phyloP scores from a whole-genome alignment of 1,140 invertebrate genomes.

The Drosophila elegans region DNA sequence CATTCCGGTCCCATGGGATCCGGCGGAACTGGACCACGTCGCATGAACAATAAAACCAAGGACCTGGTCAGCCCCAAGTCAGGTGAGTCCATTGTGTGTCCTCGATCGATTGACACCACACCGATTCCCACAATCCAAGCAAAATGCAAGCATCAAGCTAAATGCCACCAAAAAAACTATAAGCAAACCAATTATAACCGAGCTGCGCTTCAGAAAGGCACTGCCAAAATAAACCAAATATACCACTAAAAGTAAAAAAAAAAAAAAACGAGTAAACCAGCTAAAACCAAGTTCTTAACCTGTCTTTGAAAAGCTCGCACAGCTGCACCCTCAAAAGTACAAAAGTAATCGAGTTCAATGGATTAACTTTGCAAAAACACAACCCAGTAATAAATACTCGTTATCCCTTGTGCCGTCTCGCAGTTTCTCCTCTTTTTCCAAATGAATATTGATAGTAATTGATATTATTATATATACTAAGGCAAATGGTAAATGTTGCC shows the following conservation, averaged over 20 bases:
- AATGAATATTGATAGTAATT: conserved; percentile 3
- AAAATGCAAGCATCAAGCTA: conserved; percentile 30
- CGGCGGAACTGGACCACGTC: conserved; percentile 81
- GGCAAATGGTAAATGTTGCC: neutral
- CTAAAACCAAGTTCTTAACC: conserved; percentile 41
- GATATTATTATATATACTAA: neutral
- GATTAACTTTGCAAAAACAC: conserved; percentile 26
- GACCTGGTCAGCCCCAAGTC: conserved; percentile 85
- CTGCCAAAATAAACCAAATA: conserved; percentile 24
- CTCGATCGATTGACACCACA: conserved; percentile 2
- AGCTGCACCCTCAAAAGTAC: conserved; percentile 58
- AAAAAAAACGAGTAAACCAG: conserved; percentile 2
- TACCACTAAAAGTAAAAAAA: conserved; percentile 16
- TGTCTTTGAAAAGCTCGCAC: conserved; percentile 55
- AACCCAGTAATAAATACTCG: conserved; percentile 30
- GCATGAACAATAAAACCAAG: conserved; percentile 85
- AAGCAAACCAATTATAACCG: conserved; percentile 1
- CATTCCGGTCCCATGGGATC: conserved; percentile 82
- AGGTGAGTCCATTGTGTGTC: conserved; percentile 70
- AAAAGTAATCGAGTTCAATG: conserved; percentile 26
- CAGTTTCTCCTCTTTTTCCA: conserved; percentile 10
- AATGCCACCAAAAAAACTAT: conserved; percentile 12
- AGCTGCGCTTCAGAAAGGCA: conserved; percentile 37
- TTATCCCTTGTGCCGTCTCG: conserved; percentile 46
- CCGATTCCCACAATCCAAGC: conserved; percentile 31